These are phyloP conservation scores for Microctenopoma lineatum DNA, from an alignment of 2,797 vertebrate species.

Conservation along the genomic window DNA sequence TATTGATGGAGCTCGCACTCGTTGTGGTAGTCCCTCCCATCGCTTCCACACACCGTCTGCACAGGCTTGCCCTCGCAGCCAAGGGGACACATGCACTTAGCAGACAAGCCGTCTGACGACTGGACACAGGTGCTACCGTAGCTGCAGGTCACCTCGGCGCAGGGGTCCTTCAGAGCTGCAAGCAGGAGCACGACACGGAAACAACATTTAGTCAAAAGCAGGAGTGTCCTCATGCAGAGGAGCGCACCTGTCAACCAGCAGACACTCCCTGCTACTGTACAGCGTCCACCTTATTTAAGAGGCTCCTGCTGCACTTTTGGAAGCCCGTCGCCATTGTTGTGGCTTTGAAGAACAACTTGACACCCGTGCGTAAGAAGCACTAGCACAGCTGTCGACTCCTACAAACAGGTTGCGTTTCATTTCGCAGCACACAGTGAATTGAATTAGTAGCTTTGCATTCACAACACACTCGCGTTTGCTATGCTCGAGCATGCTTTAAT, in stretches of 20 bases:
- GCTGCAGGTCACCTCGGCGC: conserved; percentile 89
- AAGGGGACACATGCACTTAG: conserved; percentile 91
- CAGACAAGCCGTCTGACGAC: conserved; percentile 87
- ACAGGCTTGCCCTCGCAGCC: conserved; percentile 80
- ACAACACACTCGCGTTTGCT: conserved; percentile 57
- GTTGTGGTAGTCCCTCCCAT: conserved; percentile 90
- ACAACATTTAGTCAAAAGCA: conserved; percentile 31
- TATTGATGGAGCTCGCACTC: conserved; percentile 90
- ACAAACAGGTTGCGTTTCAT: conserved; percentile 74
- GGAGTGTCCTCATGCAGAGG: conserved; percentile 11
- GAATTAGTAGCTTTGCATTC: conserved; percentile 69
- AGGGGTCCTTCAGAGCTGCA: conserved; percentile 93
- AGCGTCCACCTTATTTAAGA: conserved; percentile 48
- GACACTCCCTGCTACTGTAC: conserved; percentile 31
- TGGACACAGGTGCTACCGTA: conserved; percentile 94
- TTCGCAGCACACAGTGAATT: conserved; percentile 43
- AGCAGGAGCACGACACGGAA: conserved; percentile 21
- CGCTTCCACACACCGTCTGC: conserved; percentile 89
- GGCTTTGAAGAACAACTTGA: conserved; percentile 68
- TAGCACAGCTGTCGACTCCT: conserved; percentile 69
- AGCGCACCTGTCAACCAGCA: conserved; percentile 26
- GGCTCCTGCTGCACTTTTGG: conserved; percentile 47
- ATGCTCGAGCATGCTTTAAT: conserved; percentile 65
- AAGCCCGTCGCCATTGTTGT: conserved; percentile 48
- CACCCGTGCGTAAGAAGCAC: conserved; percentile 59